Evolutionary conservation across 2,888 invertebrate species (phyloP).

Genomic region (Drosophila neonasuta): DNA sequence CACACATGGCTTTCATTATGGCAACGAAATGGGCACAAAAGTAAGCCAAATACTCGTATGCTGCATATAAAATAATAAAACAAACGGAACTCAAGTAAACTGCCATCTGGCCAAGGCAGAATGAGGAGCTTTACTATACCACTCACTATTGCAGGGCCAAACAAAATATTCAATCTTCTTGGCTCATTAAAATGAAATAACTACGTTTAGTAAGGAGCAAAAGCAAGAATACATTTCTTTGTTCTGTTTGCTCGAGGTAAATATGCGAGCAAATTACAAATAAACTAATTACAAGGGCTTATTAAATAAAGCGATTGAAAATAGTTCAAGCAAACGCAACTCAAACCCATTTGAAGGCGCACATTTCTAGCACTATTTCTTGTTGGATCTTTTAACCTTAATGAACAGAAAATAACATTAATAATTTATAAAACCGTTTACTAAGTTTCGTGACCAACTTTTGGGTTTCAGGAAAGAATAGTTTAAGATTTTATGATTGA

Average conservation of each 20-base stretch:
- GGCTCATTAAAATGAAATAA: conserved; percentile 80
- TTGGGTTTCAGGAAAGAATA: neutral
- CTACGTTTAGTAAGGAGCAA: conserved; percentile 34
- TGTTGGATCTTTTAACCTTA: neutral
- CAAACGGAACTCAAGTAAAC: conserved; percentile 21
- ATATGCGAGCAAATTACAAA: conserved; percentile 19
- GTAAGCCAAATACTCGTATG: conserved; percentile 46
- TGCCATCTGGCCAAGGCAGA: conserved; percentile 21
- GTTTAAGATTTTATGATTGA: neutral
- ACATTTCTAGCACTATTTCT: neutral
- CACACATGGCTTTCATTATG: conserved; percentile 52
- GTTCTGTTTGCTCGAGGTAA: conserved; percentile 7
- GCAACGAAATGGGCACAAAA: conserved; percentile 43
- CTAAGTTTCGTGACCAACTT: neutral
- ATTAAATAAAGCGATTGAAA: conserved; percentile 22
- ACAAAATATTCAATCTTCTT: conserved; percentile 75
- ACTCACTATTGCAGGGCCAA: conserved; percentile 30
- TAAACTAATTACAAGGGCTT: conserved; percentile 29
- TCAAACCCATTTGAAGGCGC: neutral
- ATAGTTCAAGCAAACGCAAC: neutral
- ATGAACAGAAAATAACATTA: neutral
- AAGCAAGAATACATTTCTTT: neutral
- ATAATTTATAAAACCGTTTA: neutral
- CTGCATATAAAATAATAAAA: conserved; percentile 62
- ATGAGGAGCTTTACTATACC: neutral